A percentile compares a stretch with the other conserved stretches of the same genome.
Conservation (phyloP, 2,113 vertebrate species). For the Calcarius ornatus region DNA sequence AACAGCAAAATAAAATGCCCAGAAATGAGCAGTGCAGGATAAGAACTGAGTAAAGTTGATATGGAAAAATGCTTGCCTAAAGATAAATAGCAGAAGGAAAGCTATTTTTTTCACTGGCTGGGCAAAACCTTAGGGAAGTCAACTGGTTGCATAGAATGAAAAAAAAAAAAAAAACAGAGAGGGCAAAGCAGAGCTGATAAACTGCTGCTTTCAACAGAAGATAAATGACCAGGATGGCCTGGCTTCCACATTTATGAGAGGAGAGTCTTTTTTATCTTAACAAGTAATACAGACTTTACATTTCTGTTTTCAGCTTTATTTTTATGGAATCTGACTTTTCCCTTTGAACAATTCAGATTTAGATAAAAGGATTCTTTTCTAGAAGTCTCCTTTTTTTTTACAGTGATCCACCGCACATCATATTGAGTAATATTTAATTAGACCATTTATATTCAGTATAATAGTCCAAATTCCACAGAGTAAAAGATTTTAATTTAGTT, state of each 20-base stretch:
- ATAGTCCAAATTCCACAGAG: not conserved
- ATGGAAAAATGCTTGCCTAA: slow-evolving; percentile 11
- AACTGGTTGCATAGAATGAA: not conserved
- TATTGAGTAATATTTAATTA: not conserved
- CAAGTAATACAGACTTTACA: slow-evolving; percentile 3
- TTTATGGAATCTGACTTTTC: slow-evolving; percentile 1
- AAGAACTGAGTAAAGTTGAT: slow-evolving; percentile 26
- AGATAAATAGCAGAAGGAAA: slow-evolving; percentile 37
- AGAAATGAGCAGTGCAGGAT: not conserved
- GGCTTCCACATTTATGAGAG: slow-evolving; percentile 14
- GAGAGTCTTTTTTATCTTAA: slow-evolving; percentile 46
- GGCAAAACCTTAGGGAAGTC: slow-evolving; percentile 37
- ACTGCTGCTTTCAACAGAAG: slow-evolving; percentile 55
- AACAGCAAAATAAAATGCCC: not conserved
- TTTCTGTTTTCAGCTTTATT: slow-evolving; percentile 36
- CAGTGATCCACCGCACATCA: not conserved
- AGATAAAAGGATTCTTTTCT: not conserved
- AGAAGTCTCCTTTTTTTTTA: not conserved
- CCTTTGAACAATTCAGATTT: not conserved
- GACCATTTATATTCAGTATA: not conserved
- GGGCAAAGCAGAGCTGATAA: slow-evolving; percentile 53
- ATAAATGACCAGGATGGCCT: slow-evolving; percentile 35
- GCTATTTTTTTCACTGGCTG: slow-evolving; percentile 42
- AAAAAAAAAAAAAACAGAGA: not conserved
- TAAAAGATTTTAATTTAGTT: not conserved